phyloP scores from a whole-genome alignment of 2,797 vertebrate genomes.

The Megalops cyprinoides region DNA sequence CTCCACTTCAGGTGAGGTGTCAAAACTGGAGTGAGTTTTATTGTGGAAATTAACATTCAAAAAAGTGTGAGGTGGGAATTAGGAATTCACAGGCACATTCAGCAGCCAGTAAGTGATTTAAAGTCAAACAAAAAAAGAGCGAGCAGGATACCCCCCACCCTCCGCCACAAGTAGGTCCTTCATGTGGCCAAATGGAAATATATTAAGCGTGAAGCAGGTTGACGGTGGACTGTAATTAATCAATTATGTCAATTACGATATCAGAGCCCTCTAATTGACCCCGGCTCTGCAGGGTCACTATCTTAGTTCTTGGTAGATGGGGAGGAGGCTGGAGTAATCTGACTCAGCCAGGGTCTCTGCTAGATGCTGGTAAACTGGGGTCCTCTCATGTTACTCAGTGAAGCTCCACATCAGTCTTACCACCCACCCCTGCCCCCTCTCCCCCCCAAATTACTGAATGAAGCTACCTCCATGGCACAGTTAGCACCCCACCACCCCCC shows the following conservation, averaged over 20 bases:
- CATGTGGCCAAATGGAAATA: constrained; percentile 11
- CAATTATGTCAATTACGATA: constrained; percentile 48
- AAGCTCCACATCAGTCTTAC: constrained; percentile 52
- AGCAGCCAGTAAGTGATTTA: neutral
- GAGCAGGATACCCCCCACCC: neutral
- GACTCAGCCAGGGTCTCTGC: constrained; percentile 40
- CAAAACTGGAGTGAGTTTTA: neutral
- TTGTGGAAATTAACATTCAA: neutral
- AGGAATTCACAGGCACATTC: neutral
- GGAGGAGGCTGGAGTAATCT: constrained; percentile 39
- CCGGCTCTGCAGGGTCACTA: constrained; percentile 38
- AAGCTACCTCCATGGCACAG: too few relatives aligned
- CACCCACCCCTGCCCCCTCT: constrained; percentile 42
- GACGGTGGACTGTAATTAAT: constrained; percentile 46
- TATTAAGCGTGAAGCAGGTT: constrained; percentile 39
- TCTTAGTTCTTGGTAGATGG: constrained; percentile 32
- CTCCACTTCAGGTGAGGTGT: neutral
- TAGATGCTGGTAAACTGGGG: constrained; percentile 42
- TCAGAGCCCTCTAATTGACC: constrained; percentile 43
- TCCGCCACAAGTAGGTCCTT: neutral
- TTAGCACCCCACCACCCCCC: neutral
- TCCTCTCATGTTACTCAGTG: constrained; percentile 52
- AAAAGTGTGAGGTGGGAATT: neutral
- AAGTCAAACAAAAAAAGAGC: constrained; percentile 10
- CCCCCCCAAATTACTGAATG: too few relatives aligned